Conservation (phyloP, 2,888 invertebrate species). For the Morpho deidamia region DNA sequence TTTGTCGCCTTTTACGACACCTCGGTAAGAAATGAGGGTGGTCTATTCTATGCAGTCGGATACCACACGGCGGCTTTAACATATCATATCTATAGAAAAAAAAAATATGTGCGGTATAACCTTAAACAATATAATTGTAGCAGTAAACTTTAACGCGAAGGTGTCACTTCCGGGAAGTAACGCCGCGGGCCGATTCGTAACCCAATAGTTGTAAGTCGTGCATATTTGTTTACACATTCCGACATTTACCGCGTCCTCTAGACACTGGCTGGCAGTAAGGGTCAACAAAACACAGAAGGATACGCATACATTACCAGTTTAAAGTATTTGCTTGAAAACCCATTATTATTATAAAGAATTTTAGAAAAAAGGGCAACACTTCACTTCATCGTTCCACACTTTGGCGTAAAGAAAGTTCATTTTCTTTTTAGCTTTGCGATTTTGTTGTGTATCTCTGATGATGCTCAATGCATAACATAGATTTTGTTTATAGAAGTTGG, state of each 20-base stretch:
- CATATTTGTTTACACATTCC: slow-evolving; percentile 39
- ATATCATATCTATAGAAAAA: not conserved
- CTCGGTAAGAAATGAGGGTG: no score
- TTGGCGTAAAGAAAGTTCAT: no score
- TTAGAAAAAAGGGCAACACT: no score
- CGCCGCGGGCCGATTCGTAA: slow-evolving; percentile 28
- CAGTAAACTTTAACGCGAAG: slow-evolving; percentile 20
- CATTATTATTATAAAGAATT: not conserved
- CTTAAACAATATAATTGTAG: slow-evolving; percentile 11
- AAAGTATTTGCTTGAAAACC: not conserved
- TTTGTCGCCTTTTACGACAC: no score
- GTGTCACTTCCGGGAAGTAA: slow-evolving; percentile 53
- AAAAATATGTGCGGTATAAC: slow-evolving; percentile 6
- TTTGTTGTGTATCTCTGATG: no score
- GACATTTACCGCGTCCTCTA: slow-evolving; percentile 28
- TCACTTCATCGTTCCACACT: no score
- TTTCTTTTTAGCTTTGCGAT: no score
- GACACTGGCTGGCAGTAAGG: slow-evolving; percentile 2
- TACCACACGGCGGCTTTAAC: no score
- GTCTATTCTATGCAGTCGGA: no score
- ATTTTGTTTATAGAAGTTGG: no score
- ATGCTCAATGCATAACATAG: no score
- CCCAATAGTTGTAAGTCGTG: slow-evolving; percentile 25
- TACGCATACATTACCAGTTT: slow-evolving; percentile 4
- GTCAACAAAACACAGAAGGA: slow-evolving; percentile 18